Evolutionary conservation across 2,113 vertebrate species (phyloP).

Genomic region (Spheniscus mendiculus): DNA sequence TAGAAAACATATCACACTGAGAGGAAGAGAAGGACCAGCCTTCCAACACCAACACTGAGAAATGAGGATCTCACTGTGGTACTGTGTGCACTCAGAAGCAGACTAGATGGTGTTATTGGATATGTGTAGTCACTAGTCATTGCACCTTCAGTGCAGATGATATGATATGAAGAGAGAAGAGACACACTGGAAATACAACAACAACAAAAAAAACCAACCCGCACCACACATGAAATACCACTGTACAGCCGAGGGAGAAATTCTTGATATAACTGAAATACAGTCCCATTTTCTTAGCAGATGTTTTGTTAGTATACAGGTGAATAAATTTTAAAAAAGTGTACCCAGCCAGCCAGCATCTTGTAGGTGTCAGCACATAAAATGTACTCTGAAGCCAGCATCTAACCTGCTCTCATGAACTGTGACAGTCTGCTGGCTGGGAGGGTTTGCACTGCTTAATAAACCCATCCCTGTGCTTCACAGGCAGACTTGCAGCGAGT

Average conservation of each 20-base stretch:
- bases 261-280: neutral
- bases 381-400: neutral
- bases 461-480: neutral
- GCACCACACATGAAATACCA: neutral
- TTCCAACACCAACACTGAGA: neutral
- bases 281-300: neutral
- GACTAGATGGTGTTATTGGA: neutral
- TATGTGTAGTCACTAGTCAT: neutral
- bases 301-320: conserved; percentile 30
- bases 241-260: neutral
- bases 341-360: neutral
- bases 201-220: neutral
- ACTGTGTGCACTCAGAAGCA: neutral
- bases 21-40: neutral
- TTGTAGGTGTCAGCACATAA: neutral
- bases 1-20: neutral
- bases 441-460: neutral
- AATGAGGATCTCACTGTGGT: neutral
- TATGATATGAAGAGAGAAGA: neutral
- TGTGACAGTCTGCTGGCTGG: neutral
- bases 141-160: neutral
- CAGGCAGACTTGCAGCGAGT: conserved; percentile 3
- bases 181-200: neutral
- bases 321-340: neutral
- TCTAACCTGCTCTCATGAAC: neutral